Percentiles rank a stretch among this genome's conserved stretches.
Evolutionary conservation across 1,140 invertebrate species (phyloP).

Genomic region (Drosophila paulistorum): DNA sequence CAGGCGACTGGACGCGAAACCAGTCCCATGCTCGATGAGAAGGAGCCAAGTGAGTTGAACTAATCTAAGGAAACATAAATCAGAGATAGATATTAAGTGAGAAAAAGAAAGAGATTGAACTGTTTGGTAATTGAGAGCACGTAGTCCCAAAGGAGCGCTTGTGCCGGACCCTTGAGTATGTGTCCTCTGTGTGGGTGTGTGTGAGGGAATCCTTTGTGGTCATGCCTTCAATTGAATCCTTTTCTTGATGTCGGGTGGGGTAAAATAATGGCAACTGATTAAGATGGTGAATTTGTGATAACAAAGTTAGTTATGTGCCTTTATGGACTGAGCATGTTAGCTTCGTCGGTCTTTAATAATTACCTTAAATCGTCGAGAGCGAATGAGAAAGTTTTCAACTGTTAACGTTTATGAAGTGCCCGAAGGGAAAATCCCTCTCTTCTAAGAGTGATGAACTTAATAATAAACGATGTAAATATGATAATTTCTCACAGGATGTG

Average conservation of each 20-base stretch:
- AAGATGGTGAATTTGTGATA: constrained; percentile 62
- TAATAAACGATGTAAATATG: constrained; percentile 83
- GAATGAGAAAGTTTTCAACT: constrained; percentile 39
- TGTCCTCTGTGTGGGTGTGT: constrained; percentile 3
- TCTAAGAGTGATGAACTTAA: constrained; percentile 80
- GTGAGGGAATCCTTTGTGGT: constrained; percentile 65
- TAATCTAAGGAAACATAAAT: constrained; percentile 72
- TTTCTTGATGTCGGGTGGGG: constrained; percentile 20
- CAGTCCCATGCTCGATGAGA: constrained; percentile 83
- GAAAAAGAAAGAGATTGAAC: constrained; percentile 40
- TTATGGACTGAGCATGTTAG: constrained; percentile 54
- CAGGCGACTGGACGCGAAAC: constrained; percentile 83
- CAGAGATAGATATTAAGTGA: constrained; percentile 36
- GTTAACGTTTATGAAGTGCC: constrained; percentile 55
- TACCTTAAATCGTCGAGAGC: constrained; percentile 13
- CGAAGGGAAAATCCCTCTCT: constrained; percentile 23
- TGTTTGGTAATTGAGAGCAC: constrained; percentile 76
- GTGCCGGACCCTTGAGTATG: not conserved
- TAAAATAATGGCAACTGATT: constrained; percentile 71
- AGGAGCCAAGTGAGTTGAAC: constrained; percentile 78
- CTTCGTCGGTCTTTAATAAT: constrained; percentile 28
- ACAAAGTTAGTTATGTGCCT: constrained; percentile 67
- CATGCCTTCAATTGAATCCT: constrained; percentile 74
- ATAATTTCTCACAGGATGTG: constrained; percentile 83
- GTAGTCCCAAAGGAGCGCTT: constrained; percentile 68